A percentile compares a stretch with the other conserved stretches of the same genome.
Conservation (phyloP, 2,113 vertebrate species). For the Eulemur rufifrons region DNA sequence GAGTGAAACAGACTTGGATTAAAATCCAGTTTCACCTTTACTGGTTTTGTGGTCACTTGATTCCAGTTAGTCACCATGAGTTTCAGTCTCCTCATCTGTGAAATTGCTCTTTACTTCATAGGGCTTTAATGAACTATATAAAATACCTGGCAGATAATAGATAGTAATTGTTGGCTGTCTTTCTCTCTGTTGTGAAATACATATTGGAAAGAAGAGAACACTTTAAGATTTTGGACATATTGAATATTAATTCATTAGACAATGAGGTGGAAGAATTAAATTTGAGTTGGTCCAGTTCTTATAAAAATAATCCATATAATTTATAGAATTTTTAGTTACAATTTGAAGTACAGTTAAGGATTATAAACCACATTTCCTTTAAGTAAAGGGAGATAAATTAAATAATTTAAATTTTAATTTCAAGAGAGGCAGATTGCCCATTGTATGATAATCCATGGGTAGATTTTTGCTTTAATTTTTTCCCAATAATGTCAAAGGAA, state of each 20-base stretch:
- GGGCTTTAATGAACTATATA: neutral
- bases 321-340: neutral
- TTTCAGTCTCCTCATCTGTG: neutral
- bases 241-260: neutral
- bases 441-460: neutral
- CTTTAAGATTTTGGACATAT: neutral
- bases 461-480: neutral
- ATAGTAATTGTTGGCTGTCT: neutral
- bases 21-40: neutral
- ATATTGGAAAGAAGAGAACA: neutral
- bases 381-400: neutral
- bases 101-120: neutral
- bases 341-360: neutral
- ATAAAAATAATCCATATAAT: neutral
- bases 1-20: neutral
- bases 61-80: neutral
- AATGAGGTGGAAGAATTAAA: neutral
- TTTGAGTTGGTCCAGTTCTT: neutral
- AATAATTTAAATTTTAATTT: constrained; percentile 8
- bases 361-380: neutral
- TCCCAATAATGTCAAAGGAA: neutral
- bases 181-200: neutral
- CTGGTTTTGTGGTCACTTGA: neutral
- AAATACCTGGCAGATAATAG: neutral
- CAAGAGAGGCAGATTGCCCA: neutral